Evolutionary conservation across 2,888 invertebrate species (phyloP).

Genomic region (Eupsilia transversa): DNA sequence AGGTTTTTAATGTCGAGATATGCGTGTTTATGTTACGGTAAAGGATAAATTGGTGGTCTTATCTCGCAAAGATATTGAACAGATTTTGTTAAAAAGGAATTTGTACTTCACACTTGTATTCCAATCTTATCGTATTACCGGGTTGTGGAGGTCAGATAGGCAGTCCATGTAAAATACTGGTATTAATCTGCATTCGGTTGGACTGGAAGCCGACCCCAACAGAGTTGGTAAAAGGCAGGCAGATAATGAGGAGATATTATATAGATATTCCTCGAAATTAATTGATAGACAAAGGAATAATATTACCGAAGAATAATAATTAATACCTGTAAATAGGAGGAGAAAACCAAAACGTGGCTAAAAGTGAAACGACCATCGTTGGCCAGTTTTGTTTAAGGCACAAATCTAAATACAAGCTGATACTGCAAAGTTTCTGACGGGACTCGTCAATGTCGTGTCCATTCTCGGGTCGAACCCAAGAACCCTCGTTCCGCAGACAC

Average conservation of each 20-base stretch:
- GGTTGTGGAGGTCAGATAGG: no score
- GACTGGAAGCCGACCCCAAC: no score
- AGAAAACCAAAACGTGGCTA: not conserved
- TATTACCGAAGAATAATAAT: no score
- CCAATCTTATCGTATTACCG: no score
- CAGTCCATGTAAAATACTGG: no score
- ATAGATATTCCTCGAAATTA: no score
- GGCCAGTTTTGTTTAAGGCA: not conserved
- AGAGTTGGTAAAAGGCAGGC: no score
- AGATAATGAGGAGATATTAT: no score
- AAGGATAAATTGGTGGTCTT: slow-evolving; percentile 10
- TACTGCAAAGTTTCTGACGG: not conserved
- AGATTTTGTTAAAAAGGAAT: slow-evolving; percentile 2
- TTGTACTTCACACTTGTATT: no score
- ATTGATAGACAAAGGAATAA: no score
- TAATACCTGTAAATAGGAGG: no score
- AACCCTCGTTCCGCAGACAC: not conserved
- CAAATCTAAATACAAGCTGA: not conserved
- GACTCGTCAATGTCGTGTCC: not conserved
- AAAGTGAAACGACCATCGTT: not conserved
- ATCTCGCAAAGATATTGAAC: slow-evolving; percentile 10
- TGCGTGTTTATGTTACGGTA: slow-evolving; percentile 27
- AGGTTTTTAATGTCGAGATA: slow-evolving; percentile 30
- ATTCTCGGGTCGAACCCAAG: not conserved
- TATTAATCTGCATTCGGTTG: no score